These are phyloP conservation scores for Brenthis daphne DNA, from an alignment of 2,888 invertebrate genomes.

Conservation along the genomic window DNA sequence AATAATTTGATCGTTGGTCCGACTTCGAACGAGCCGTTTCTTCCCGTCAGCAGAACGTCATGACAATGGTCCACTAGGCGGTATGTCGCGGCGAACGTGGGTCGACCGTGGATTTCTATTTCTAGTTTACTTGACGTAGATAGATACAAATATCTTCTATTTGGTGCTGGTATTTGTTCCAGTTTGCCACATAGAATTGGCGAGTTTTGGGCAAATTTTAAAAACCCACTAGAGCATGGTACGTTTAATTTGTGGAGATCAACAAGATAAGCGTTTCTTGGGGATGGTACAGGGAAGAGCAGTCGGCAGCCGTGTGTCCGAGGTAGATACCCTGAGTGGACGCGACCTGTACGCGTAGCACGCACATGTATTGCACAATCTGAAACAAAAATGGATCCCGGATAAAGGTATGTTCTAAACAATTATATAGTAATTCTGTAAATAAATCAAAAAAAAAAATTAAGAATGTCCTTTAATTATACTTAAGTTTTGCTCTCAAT, in stretches of 20 bases:
- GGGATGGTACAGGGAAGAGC: slow-evolving; percentile 72
- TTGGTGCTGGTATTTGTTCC: slow-evolving; percentile 83
- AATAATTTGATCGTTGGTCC: slow-evolving; percentile 82
- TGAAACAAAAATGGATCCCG: slow-evolving; percentile 65
- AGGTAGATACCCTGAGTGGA: slow-evolving; percentile 81
- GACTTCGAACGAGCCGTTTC: slow-evolving; percentile 86
- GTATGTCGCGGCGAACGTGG: slow-evolving; percentile 85
- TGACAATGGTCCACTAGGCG: slow-evolving; percentile 88
- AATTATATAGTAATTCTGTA: too few species aligned
- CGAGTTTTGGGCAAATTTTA: slow-evolving; percentile 81
- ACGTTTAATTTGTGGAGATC: slow-evolving; percentile 87
- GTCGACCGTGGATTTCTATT: slow-evolving; percentile 83
- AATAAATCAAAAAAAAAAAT: too few species aligned
- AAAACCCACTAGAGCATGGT: slow-evolving; percentile 84
- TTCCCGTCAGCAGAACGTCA: slow-evolving; percentile 84
- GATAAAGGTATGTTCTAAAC: not conserved
- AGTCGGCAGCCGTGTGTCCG: slow-evolving; percentile 78
- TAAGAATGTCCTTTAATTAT: too few species aligned
- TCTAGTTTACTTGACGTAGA: slow-evolving; percentile 67
- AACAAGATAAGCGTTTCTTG: slow-evolving; percentile 82
- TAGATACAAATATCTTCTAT: slow-evolving; percentile 83
- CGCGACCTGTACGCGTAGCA: slow-evolving; percentile 64
- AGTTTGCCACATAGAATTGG: slow-evolving; percentile 85
- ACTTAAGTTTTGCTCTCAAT: too few species aligned
- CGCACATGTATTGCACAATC: slow-evolving; percentile 83